A percentile compares a stretch with the other conserved stretches of the same genome.
phyloP scores from a whole-genome alignment of 1,140 invertebrate species.

The Mamestra configurata region DNA sequence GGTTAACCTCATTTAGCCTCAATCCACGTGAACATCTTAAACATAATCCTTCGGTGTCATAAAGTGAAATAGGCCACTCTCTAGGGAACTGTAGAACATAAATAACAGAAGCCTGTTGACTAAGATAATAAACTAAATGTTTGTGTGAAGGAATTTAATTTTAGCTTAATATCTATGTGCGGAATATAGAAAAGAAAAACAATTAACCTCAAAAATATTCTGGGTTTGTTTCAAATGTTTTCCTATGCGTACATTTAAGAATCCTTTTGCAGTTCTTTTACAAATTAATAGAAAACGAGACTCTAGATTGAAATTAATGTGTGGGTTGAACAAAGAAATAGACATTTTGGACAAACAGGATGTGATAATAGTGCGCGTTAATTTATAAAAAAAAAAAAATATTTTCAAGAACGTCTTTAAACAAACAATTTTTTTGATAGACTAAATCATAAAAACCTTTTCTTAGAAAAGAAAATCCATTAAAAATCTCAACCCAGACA shows the following conservation, averaged over 20 bases:
- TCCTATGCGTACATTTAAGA: too few species aligned
- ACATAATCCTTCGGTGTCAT: background rate
- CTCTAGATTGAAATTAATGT: too few species aligned
- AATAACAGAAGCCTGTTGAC: background rate
- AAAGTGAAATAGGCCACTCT: constrained; percentile 8
- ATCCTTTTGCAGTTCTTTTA: too few species aligned
- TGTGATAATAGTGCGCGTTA: too few species aligned
- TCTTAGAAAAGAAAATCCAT: background rate
- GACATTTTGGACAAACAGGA: too few species aligned
- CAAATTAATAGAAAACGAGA: too few species aligned
- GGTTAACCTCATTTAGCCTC: background rate
- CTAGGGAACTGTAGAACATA: background rate
- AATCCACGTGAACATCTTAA: background rate
- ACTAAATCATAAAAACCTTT: background rate
- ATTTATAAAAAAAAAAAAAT: too few species aligned
- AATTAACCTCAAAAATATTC: too few species aligned
- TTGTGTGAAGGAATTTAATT: background rate
- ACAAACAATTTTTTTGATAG: too few species aligned
- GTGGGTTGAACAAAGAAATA: too few species aligned
- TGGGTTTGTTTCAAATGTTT: too few species aligned
- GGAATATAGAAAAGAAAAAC: too few species aligned
- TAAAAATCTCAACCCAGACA: constrained; percentile 1
- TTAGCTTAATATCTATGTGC: background rate
- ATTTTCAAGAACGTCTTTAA: background rate
- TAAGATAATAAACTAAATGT: background rate